Evolutionary conservation across 1,140 invertebrate genomes (phyloP), one percentile per base, ranked within the genome.

Genomic region (Samia ricini): DNA sequence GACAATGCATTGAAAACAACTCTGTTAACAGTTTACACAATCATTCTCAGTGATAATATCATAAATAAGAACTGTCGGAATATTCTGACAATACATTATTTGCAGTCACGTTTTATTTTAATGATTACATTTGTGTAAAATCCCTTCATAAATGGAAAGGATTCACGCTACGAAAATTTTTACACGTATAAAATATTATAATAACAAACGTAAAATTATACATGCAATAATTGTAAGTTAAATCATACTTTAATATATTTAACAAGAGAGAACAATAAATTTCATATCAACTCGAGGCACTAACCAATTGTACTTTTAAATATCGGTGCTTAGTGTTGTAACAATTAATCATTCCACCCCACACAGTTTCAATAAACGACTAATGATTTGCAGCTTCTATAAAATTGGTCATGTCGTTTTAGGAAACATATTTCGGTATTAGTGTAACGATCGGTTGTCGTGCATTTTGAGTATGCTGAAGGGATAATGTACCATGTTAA

Each of bases 271-370:
- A 42, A 15, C 33, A 42, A 42, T n/a, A n/a, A n/a, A n/a, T 42
- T 42, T 15, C 4, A 42, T 42, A 42, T 15, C n/a, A 42, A 42
- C 7, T 15, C 33, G 4, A 26, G 26, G 26, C 4, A n/a, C 4
- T 26, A 12, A 42, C n/a, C 4, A 42, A 42, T 42, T 42, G n/a
- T 12, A 42, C 15, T 8, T 42, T 42, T 42, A 42, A 42, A 42
- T 42, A 42, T 42, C 33, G 33, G 33, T 42, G 15, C 33, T 42
- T 42, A 42, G 33, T 42, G 33, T 42, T 8, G 26, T 3, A 10
- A 33, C 61, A 61, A 81, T 81, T 71, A 78, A 81, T 83, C 73
- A 81, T 69, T 48, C 12, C 55, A 54, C 64, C 73, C 64, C 50
- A 57, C 21, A 57, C 22, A 7, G 26, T 19, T 36, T 57, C 56